Evolutionary conservation across 2,888 invertebrate genomes (phyloP), one percentile per base, ranked within the genome.

Genomic region (Theodoxus fluviatilis): DNA sequence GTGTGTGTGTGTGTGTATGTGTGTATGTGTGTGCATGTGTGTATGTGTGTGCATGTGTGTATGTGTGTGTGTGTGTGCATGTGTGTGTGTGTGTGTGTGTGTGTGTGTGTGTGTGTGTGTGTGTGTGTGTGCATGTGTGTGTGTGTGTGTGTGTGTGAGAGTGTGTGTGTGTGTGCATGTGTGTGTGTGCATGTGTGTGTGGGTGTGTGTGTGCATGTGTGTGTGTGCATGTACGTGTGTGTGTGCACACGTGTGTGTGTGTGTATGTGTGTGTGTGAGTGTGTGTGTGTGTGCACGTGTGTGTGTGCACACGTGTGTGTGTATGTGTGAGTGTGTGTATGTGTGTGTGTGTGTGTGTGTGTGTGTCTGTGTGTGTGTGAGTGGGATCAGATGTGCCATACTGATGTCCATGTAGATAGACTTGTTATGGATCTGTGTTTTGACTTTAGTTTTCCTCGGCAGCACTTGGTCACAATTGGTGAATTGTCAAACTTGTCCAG

Each of bases 41-140:
- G 7, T 67, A 25, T 67, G n/a, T 67, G 49, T 67, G 25, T 67
- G 55, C 38, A 37, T 67, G 38, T 67, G 25, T 57, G 55, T 40
- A 12, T 67, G 37, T 67, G 25, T 57, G 25, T 67, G 25, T 67
- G 37, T 67, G 15, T 59, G 52, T 52, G 52, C 25, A 52, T n/a
- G 18, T 52, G 7, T 15, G n/a, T 52, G 4, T 15, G 52, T 52
- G 52, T 52, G 18, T 52, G 52, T 52, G 52, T 52, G 52, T 52
- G 52, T 52, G 52, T 52, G 52, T 15, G 52, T 52, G 52, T 52
- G 52, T 15, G 52, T 52, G 52, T 25, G 52, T 52, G 52, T 25
- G 52, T 52, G 52, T 15, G 52, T 15, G 52, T 25, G 52, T 52
- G 4, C 18, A 3, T 52, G 52, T 25, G 52, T 15, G 52, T 25